Evolutionary conservation across 2,113 vertebrate species (phyloP).

Genomic region (Rhombomys opimus): DNA sequence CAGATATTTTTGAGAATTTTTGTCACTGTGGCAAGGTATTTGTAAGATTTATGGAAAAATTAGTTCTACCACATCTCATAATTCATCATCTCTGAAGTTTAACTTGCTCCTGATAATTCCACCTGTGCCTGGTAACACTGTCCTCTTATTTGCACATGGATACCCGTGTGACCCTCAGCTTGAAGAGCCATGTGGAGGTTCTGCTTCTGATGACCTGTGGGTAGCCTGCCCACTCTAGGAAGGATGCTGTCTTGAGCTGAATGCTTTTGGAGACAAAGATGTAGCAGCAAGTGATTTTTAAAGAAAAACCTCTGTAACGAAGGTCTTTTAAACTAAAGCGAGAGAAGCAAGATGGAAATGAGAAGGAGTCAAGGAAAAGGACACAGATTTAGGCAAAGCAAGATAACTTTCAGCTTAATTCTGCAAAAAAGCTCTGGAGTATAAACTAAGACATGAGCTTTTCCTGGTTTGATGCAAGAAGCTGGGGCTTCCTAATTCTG

Average conservation of each 20-base stretch:
- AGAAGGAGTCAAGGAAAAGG: neutral
- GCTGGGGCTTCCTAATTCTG: neutral
- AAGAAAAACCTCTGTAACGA: neutral
- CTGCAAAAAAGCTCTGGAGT: neutral
- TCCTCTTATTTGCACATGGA: too few relatives aligned
- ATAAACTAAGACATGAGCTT: neutral
- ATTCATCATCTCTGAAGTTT: neutral
- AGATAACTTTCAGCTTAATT: neutral
- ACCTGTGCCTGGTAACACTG: neutral
- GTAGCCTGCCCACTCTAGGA: neutral
- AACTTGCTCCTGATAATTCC: neutral
- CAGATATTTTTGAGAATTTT: slow-evolving; percentile 1
- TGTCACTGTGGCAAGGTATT: neutral
- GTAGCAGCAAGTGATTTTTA: neutral
- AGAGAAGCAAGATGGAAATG: neutral
- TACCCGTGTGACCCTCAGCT: neutral
- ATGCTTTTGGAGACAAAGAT: neutral
- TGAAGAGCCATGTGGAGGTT: neutral
- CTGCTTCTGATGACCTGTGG: neutral
- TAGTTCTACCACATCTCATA: neutral
- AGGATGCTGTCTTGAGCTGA: neutral
- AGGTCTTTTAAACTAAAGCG: neutral
- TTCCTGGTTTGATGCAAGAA: neutral
- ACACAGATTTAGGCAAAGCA: neutral
- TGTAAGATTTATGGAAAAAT: neutral